Conservation (phyloP, 2,797 vertebrate species). For the Hipposideros larvatus region DNA sequence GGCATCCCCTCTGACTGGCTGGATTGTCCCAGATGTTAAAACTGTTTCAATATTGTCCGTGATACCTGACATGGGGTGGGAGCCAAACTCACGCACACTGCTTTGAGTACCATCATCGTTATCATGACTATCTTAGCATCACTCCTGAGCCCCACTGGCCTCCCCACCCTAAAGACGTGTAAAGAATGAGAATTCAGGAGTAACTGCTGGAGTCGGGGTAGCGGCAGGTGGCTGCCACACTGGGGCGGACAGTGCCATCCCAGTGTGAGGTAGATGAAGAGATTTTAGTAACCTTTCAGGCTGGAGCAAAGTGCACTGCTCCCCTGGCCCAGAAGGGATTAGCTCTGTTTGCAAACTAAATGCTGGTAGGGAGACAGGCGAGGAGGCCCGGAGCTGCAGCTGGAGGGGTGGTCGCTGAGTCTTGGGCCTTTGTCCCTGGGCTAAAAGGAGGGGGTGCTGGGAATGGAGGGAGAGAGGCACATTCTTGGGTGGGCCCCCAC, state of each 20-base stretch:
- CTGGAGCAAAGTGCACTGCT: background rate
- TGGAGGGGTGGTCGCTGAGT: background rate
- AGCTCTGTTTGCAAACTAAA: background rate
- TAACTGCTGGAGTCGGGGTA: background rate
- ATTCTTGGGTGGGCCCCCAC: no score
- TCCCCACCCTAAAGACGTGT: background rate
- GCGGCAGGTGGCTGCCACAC: background rate
- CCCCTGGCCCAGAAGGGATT: background rate
- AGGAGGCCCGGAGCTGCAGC: background rate
- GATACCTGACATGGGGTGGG: rapidly evolving
- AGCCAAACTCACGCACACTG: background rate
- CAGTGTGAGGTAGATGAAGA: background rate
- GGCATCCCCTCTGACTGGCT: background rate
- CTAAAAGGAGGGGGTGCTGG: background rate
- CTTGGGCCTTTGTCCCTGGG: background rate
- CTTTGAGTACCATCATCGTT: background rate
- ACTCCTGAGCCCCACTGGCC: background rate
- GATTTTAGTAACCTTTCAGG: background rate
- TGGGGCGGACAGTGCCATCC: background rate
- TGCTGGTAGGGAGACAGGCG: background rate
- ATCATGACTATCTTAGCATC: background rate
- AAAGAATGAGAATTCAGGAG: background rate
- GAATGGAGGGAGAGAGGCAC: rapidly evolving
- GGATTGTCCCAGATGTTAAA: background rate
- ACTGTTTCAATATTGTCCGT: background rate